These are phyloP conservation scores for Bhutanitis thaidina DNA, from an alignment of 2,888 invertebrate species.

Conservation along the genomic window DNA sequence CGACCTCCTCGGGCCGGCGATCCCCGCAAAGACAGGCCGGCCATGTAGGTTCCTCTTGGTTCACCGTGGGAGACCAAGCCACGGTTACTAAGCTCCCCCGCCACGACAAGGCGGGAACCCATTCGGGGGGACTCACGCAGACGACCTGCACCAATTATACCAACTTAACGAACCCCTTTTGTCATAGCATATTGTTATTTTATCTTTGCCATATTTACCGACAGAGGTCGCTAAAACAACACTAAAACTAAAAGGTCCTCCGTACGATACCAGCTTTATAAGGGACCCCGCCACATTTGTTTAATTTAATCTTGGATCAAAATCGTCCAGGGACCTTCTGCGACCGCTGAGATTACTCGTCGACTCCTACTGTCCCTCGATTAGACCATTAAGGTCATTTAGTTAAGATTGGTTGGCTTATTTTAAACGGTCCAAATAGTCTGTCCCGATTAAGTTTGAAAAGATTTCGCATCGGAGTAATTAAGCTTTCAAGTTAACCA, in stretches of 20 bases:
- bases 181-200: not conserved
- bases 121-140: too few species aligned
- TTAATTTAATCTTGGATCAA: slow-evolving; percentile 6
- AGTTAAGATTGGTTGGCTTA: not conserved
- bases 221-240: not conserved
- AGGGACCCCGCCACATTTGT: not conserved
- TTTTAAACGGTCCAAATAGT: not conserved
- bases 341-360: not conserved
- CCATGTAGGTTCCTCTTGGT: too few species aligned
- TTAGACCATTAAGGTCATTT: slow-evolving; percentile 1
- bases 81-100: too few species aligned
- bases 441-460: not conserved
- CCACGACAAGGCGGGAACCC: too few species aligned
- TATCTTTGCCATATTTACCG: not conserved
- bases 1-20: too few species aligned
- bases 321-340: not conserved
- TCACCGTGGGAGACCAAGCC: too few species aligned
- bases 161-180: not conserved
- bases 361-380: not conserved
- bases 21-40: too few species aligned
- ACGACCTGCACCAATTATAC: too few species aligned
- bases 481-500: too few species aligned
- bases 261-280: not conserved
- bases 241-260: slow-evolving; percentile 21
- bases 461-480: too few species aligned